Evolutionary conservation across 1,140 invertebrate genomes (phyloP), one percentile per base, ranked within the genome.

Genomic region (Danaus melanippus): DNA sequence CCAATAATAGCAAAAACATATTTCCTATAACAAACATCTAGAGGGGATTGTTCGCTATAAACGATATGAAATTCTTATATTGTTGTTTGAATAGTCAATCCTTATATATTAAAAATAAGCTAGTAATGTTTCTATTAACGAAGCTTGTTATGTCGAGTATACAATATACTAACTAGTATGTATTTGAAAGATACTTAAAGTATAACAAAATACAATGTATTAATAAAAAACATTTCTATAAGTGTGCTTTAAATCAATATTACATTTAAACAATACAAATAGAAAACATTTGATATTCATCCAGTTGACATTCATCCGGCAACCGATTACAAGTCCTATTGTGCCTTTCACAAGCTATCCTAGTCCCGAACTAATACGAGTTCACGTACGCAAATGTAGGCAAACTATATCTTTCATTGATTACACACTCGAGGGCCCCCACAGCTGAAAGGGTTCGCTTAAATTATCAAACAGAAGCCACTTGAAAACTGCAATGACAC

Each of bases 401-500:
- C 69, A 67, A 81, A 76, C 74, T 79, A 78, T 69, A 74, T 76
- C 69, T 76, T 71, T 69, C 72, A 69, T 69, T 77, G 71, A 77
- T 82, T 71, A 71, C 74, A 66, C 66, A 69, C 67, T 73, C 67
- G 59, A 70, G 64, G 67, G 70, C 60, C 60, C 57, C 62, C 64
- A 52, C 63, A 53, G 43, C 58, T 71, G 66, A 76, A 84, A 77
- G 80, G 80, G 77, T 76, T 77, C 77, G 67, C 65, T 72, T 73
- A 79, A 76, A 83, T 78, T 74, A 79, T 81, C 76, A 80, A 84
- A 86, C 72, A 83, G 80, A 76, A 80, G 64, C 83, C 78, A 83
- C 83, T 86, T 82, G 67, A 84, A 82, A 86, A 78, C 78, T 83
- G 78, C 80, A 80, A 73, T 76, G 80, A 86, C 83, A 86, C 80